Conservation (phyloP, 2,797 vertebrate genomes). For the Pyrrhura leucotis region DNA sequence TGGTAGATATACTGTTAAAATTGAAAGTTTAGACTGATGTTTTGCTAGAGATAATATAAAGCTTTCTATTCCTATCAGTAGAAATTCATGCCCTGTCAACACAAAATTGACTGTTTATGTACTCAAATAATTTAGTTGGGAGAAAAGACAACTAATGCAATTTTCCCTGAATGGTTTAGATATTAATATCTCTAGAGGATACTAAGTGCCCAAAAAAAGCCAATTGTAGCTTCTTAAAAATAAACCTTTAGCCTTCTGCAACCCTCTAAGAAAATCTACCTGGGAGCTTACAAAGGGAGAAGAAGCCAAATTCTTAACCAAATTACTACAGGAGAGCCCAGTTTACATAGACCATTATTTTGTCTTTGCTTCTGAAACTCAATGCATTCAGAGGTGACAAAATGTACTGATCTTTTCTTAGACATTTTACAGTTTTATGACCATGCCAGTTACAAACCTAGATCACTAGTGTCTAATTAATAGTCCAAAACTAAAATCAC, state of each 20-base stretch:
- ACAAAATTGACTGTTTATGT: constrained; percentile 68
- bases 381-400: constrained; percentile 1
- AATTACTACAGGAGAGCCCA: neutral
- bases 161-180: constrained; percentile 34
- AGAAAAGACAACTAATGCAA: constrained; percentile 62
- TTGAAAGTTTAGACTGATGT: constrained; percentile 18
- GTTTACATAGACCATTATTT: neutral
- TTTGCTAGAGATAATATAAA: constrained; percentile 58
- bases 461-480: neutral
- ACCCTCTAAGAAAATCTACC: neutral
- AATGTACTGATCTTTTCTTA: constrained; percentile 20
- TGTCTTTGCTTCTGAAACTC: neutral
- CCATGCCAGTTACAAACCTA: neutral
- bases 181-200: constrained; percentile 40
- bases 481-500: neutral
- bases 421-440: neutral
- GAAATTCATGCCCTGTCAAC: constrained; percentile 57
- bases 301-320: neutral
- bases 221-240: constrained; percentile 50
- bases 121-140: constrained; percentile 29
- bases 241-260: constrained; percentile 41
- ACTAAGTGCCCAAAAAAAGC: constrained; percentile 42
- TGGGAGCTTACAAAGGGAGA: neutral
- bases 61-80: constrained; percentile 43
- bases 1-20: neutral